Percentiles rank a stretch among this genome's conserved stretches.
Conservation (phyloP, 1,140 invertebrate species). For the Macrotrachela quadricornifera region DNA sequence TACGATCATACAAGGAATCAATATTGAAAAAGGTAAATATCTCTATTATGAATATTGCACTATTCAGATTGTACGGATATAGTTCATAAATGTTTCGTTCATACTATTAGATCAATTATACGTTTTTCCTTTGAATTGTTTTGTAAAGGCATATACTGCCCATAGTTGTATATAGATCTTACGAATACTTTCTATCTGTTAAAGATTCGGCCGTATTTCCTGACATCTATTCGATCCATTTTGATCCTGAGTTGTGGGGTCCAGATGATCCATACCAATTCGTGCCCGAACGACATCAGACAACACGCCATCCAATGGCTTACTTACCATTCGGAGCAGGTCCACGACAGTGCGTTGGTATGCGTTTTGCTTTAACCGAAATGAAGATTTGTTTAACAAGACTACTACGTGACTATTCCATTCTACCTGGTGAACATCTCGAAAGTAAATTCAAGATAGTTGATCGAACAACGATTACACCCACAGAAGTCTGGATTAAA, state of each 20-base stretch:
- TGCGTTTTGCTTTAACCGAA: constrained; percentile 21
- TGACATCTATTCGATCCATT: constrained; percentile 24
- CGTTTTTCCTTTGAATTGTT: too few species aligned
- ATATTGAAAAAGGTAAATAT: too few species aligned
- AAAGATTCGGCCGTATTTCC: constrained; percentile 19
- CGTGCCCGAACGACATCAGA: constrained; percentile 18
- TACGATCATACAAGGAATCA: too few species aligned
- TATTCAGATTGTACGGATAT: too few species aligned
- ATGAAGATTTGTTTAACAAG: constrained; percentile 16
- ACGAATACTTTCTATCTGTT: too few species aligned
- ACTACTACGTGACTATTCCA: constrained; percentile 14
- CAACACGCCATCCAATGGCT: constrained; percentile 12
- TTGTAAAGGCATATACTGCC: too few species aligned
- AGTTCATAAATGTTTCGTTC: too few species aligned
- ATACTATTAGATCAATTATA: too few species aligned
- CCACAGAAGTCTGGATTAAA: too few species aligned
- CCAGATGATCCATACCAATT: constrained; percentile 14
- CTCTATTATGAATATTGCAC: too few species aligned
- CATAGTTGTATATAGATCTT: too few species aligned
- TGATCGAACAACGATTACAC: too few species aligned
- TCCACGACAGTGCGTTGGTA: constrained; percentile 23
- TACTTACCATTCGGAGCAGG: constrained; percentile 25
- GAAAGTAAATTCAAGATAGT: not conserved
- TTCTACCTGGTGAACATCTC: constrained; percentile 8
- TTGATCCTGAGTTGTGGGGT: constrained; percentile 20